Conservation (phyloP, 2,113 vertebrate species). For the Cervus canadensis region DNA sequence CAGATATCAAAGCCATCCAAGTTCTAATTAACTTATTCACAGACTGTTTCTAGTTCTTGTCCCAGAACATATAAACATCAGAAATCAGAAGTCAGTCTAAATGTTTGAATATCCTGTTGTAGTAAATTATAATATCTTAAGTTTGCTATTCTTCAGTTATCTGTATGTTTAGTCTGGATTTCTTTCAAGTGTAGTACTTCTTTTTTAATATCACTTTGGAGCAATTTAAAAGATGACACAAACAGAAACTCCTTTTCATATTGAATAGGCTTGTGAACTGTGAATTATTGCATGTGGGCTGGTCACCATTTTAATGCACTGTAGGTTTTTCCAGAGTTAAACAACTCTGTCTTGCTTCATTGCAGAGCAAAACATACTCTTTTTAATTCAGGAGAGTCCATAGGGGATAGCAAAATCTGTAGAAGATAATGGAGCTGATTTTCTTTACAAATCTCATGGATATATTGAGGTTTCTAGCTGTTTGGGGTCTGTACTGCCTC, state of each 20-base stretch:
- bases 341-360: not conserved
- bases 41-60: constrained; percentile 68
- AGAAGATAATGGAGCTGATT: not conserved
- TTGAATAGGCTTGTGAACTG: not conserved
- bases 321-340: not conserved
- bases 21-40: constrained; percentile 67
- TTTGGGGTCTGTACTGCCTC: not conserved
- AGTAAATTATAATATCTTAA: not conserved
- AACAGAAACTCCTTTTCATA: not conserved
- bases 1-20: constrained; percentile 64
- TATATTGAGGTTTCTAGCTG: not conserved
- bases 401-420: not conserved
- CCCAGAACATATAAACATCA: constrained; percentile 49
- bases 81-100: constrained; percentile 29
- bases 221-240: not conserved
- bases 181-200: not conserved
- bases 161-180: not conserved
- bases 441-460: not conserved
- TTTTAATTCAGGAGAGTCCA: not conserved
- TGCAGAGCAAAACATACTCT: not conserved
- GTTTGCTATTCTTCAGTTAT: constrained; percentile 23
- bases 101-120: constrained; percentile 7
- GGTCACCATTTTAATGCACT: not conserved
- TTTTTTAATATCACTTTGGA: constrained; percentile 8
- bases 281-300: not conserved